These are phyloP conservation scores for Xiphias gladius DNA, from an alignment of 2,113 vertebrate species.

Conservation along the genomic window DNA sequence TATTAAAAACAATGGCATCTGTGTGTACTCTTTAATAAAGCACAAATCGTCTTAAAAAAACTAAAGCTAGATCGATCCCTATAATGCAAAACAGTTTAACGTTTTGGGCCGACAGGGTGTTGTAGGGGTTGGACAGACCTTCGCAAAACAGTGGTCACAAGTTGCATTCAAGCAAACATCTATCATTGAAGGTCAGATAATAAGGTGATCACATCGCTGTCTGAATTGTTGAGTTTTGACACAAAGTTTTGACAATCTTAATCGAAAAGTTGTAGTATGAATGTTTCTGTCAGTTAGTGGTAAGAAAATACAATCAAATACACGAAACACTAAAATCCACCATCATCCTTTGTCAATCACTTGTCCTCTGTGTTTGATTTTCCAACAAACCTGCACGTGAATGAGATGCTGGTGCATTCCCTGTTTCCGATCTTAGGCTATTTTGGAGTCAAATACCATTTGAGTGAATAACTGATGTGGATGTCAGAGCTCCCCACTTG, in stretches of 20 bases:
- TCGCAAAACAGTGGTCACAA: too few species aligned
- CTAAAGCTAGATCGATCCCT: too few species aligned
- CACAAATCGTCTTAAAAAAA: too few species aligned
- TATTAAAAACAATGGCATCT: not conserved
- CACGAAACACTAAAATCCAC: too few species aligned
- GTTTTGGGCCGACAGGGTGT: too few species aligned
- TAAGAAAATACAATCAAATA: not conserved
- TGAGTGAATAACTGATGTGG: not conserved
- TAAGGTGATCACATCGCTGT: not conserved
- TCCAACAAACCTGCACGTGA: not conserved
- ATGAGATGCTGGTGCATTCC: not conserved
- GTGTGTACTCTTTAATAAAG: not conserved
- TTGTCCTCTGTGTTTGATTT: not conserved
- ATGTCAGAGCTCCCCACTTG: slow-evolving; percentile 14
- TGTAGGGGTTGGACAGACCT: too few species aligned
- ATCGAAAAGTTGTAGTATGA: not conserved
- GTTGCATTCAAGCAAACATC: too few species aligned
- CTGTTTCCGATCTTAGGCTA: not conserved
- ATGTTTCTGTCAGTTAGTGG: too few species aligned
- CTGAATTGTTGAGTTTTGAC: not conserved
- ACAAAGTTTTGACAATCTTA: not conserved
- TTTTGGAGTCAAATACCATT: not conserved
- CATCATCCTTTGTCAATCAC: too few species aligned
- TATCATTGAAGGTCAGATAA: not conserved
- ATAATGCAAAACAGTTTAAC: too few species aligned